A percentile compares a stretch with the other conserved stretches of the same genome.
phyloP scores from a whole-genome alignment of 1,140 invertebrate genomes.

The Pissodes strobi region DNA sequence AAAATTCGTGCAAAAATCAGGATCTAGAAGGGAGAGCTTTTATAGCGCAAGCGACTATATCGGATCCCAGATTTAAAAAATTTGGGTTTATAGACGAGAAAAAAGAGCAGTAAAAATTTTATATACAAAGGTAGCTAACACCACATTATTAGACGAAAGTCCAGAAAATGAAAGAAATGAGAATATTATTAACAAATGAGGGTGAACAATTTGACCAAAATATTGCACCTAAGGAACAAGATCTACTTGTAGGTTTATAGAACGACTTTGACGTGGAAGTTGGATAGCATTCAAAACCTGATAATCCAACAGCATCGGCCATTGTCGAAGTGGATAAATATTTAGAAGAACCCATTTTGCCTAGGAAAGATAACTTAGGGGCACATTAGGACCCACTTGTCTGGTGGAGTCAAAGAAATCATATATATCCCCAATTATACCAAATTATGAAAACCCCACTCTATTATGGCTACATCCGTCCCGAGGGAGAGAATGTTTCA shows the following conservation, averaged over 20 bases:
- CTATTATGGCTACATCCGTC: slow-evolving; percentile 18
- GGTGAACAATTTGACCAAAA: background rate
- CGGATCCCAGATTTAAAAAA: slow-evolving; percentile 39
- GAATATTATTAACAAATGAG: slow-evolving; percentile 31
- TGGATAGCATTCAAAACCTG: slow-evolving; percentile 9
- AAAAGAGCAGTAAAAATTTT: slow-evolving; percentile 14
- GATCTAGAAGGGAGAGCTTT: too few species aligned
- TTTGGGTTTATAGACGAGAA: slow-evolving; percentile 35
- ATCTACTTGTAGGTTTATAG: slow-evolving; percentile 14
- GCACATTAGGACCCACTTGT: slow-evolving; percentile 30
- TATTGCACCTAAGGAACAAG: slow-evolving; percentile 19
- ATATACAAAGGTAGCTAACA: slow-evolving; percentile 21
- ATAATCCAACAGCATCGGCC: slow-evolving; percentile 13
- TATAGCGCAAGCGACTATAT: slow-evolving; percentile 33
- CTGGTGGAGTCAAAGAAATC: slow-evolving; percentile 45
- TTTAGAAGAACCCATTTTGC: slow-evolving; percentile 34
- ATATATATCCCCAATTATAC: slow-evolving; percentile 20
- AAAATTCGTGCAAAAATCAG: slow-evolving; percentile 17
- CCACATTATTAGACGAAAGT: slow-evolving; percentile 41
- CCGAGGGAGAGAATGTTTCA: slow-evolving; percentile 15
- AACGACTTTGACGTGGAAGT: slow-evolving; percentile 26
- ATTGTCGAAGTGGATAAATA: slow-evolving; percentile 41
- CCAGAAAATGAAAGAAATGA: slow-evolving; percentile 39
- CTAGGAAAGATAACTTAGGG: slow-evolving; percentile 16
- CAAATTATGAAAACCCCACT: slow-evolving; percentile 18